phyloP scores from a whole-genome alignment of 2,797 vertebrate species.

The Tauraco hartlaubi region DNA sequence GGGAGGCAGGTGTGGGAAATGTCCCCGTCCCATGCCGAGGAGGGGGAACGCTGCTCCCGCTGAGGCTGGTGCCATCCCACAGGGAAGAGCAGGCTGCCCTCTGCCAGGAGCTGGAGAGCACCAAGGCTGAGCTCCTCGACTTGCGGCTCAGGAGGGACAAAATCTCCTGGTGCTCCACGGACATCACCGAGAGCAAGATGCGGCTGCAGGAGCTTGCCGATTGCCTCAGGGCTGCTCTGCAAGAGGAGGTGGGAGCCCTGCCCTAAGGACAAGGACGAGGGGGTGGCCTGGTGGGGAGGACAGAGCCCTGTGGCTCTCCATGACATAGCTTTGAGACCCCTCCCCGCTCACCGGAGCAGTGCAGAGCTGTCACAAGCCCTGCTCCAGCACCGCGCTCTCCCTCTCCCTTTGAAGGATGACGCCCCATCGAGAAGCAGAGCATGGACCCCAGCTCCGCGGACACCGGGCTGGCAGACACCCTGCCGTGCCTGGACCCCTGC shows the following conservation, averaged over 20 bases:
- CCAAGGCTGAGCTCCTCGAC: conserved; percentile 63
- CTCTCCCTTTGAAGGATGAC: background rate
- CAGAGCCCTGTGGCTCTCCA: rapidly evolving
- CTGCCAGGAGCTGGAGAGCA: conserved; percentile 79
- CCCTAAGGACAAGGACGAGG: background rate
- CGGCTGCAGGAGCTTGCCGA: conserved; percentile 80
- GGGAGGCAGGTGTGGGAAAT: background rate
- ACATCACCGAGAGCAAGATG: conserved; percentile 80
- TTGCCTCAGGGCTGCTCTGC: conserved; percentile 76
- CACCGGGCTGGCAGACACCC: rapidly evolving
- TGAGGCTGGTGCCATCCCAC: background rate
- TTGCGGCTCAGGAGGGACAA: conserved; percentile 78
- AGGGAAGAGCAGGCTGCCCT: conserved; percentile 56
- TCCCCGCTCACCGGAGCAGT: rapidly evolving
- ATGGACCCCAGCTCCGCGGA: background rate
- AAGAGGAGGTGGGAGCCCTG: conserved; percentile 79
- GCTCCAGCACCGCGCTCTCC: background rate
- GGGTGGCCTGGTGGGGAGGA: rapidly evolving
- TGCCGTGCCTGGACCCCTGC: background rate
- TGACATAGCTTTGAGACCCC: rapidly evolving
- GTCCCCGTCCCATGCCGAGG: rapidly evolving
- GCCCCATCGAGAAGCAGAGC: background rate
- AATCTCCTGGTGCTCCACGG: conserved; percentile 77
- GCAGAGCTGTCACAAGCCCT: background rate
- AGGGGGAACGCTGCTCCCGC: background rate